A percentile compares a stretch with the other conserved stretches of the same genome.
These are phyloP conservation scores for Hippocampus mohnikei DNA, from an alignment of 2,113 vertebrate genomes.

Conservation along the genomic window DNA sequence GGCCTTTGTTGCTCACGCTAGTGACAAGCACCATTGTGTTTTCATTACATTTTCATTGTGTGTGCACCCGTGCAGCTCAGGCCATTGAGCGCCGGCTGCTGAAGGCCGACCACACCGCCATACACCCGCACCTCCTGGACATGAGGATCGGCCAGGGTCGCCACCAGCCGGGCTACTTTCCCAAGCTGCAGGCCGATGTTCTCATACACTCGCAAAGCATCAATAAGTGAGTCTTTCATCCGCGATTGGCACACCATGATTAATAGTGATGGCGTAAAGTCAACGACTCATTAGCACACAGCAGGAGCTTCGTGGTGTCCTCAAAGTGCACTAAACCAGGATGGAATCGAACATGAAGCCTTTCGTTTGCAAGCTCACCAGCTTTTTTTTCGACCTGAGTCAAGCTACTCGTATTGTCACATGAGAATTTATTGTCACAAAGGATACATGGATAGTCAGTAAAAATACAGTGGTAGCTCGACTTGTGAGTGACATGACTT, in stretches of 20 bases:
- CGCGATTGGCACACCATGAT: neutral
- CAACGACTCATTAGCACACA: neutral
- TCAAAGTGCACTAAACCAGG: too few species aligned
- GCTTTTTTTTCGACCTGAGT: neutral
- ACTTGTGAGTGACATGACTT: too few species aligned
- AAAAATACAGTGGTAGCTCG: too few species aligned
- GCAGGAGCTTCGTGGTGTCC: neutral
- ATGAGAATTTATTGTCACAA: too few species aligned
- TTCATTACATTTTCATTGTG: neutral
- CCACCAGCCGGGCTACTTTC: slow-evolving; percentile 93
- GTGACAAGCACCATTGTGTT: neutral
- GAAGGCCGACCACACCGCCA: slow-evolving; percentile 94
- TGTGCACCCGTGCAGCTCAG: slow-evolving; percentile 74
- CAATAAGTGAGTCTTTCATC: slow-evolving; percentile 83
- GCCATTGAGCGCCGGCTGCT: slow-evolving; percentile 84
- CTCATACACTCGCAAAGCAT: slow-evolving; percentile 83
- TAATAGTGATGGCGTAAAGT: neutral
- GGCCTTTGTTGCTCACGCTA: neutral
- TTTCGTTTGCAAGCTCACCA: neutral
- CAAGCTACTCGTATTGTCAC: neutral
- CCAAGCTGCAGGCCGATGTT: slow-evolving; percentile 90
- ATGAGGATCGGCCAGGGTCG: slow-evolving; percentile 98
- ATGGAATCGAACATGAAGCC: too few species aligned
- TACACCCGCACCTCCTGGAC: slow-evolving; percentile 93
- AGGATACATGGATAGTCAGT: too few species aligned